Evolutionary conservation across 2,797 vertebrate species (phyloP).

Genomic region (Zenarchopterus dispar): DNA sequence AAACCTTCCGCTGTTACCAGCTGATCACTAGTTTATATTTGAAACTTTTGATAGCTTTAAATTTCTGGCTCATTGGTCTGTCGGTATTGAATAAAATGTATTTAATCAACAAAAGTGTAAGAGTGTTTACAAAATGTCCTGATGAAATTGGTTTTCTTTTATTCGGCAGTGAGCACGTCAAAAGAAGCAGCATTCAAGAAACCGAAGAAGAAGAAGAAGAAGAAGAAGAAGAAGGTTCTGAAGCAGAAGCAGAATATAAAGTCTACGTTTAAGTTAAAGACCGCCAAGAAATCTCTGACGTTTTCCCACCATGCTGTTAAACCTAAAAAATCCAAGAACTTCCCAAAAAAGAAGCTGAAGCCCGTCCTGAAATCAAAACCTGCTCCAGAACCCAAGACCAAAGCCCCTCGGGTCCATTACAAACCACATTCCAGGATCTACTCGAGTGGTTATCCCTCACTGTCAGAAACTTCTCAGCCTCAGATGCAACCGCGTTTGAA

Average conservation of each 20-base stretch:
- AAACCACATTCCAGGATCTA: constrained; percentile 6
- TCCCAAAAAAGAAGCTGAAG: constrained; percentile 26
- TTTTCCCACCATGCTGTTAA: constrained; percentile 15
- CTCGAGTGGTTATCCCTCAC: constrained; percentile 1
- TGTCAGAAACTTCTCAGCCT: not conserved
- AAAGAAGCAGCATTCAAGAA: constrained; percentile 39
- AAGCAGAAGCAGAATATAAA: constrained; percentile 51
- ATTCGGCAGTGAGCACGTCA: not conserved
- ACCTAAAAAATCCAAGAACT: constrained; percentile 10
- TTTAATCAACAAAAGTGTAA: no score
- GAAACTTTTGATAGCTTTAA: no score
- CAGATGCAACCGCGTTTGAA: not conserved
- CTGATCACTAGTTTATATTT: no score
- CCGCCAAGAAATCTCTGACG: constrained; percentile 35
- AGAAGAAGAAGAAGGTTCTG: constrained; percentile 52
- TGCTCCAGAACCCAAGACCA: constrained; percentile 27
- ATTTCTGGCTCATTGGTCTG: no score
- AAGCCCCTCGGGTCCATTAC: constrained; percentile 1
- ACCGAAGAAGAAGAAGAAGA: constrained; percentile 59
- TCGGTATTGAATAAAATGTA: no score
- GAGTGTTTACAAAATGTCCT: no score
- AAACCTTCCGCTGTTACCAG: no score
- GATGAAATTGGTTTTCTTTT: not conserved
- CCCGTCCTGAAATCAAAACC: constrained; percentile 26
- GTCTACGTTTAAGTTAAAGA: constrained; percentile 48